Evolutionary conservation across 2,888 invertebrate species (phyloP).

Genomic region (Mermis nigrescens): DNA sequence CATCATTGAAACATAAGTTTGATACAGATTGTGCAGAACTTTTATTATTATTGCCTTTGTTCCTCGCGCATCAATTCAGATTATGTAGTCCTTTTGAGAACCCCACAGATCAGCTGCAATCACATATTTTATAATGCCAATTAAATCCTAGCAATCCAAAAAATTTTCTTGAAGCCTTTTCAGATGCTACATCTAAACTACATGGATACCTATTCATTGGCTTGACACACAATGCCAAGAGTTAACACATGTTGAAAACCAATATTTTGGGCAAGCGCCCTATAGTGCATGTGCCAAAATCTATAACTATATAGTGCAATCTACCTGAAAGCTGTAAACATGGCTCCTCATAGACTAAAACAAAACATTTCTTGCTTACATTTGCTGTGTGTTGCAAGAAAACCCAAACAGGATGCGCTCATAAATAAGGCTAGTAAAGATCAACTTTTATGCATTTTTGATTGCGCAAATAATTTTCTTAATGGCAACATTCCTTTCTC

Average conservation of each 20-base stretch:
- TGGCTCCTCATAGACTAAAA: neutral
- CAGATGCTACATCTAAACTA: constrained; percentile 4
- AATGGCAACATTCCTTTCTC: neutral
- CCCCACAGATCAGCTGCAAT: constrained; percentile 1
- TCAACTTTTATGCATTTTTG: neutral
- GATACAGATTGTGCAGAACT: constrained; percentile 7
- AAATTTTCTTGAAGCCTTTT: constrained; percentile 5
- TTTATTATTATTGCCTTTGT: neutral
- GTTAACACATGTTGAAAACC: neutral
- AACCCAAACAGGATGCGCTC: neutral
- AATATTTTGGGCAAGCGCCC: neutral
- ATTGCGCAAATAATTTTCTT: neutral
- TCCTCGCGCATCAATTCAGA: constrained; percentile 7
- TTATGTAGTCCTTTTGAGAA: constrained; percentile 10
- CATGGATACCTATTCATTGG: constrained; percentile 11
- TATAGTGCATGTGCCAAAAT: neutral
- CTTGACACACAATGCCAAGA: constrained; percentile 2
- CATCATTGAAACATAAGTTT: neutral
- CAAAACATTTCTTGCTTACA: neutral
- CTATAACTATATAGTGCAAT: neutral
- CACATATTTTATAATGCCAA: neutral
- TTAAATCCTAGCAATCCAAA: constrained; percentile 6
- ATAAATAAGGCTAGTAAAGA: neutral
- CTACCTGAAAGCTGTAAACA: neutral
- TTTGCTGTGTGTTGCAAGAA: neutral